Conservation (phyloP, 2,888 invertebrate species). For the Thecophora atra region DNA sequence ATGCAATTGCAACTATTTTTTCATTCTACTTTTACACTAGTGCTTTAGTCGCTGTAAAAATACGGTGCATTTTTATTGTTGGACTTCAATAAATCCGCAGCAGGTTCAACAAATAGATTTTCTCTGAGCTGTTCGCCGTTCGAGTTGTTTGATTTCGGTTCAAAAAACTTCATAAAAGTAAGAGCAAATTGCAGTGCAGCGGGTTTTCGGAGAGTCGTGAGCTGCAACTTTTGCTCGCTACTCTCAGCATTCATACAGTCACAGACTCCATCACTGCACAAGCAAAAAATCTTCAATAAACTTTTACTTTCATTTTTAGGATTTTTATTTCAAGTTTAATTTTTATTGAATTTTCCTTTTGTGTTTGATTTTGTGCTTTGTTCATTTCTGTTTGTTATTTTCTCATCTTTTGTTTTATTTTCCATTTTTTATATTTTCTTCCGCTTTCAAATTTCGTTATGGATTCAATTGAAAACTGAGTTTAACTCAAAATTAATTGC, state of each 20-base stretch:
- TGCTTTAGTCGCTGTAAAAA: neutral
- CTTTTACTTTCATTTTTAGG: neutral
- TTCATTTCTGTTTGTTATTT: neutral
- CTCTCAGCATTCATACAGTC: neutral
- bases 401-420: neutral
- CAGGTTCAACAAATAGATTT: neutral
- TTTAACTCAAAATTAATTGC: no score
- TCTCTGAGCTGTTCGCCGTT: neutral
- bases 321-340: neutral
- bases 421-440: conserved; percentile 30
- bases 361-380: no score
- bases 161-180: neutral
- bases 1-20: no score
- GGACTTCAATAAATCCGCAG: neutral
- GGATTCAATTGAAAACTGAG: conserved; percentile 30
- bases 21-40: no score
- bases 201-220: neutral
- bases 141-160: neutral
- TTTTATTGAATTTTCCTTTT: no score
- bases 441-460: conserved; percentile 1
- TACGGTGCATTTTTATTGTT: neutral
- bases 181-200: neutral
- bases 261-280: no score
- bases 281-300: neutral
- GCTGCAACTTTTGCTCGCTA: neutral